Base-by-base conservation (phyloP, 2,888 invertebrate species). In the Ophion obscuratus region DNA sequence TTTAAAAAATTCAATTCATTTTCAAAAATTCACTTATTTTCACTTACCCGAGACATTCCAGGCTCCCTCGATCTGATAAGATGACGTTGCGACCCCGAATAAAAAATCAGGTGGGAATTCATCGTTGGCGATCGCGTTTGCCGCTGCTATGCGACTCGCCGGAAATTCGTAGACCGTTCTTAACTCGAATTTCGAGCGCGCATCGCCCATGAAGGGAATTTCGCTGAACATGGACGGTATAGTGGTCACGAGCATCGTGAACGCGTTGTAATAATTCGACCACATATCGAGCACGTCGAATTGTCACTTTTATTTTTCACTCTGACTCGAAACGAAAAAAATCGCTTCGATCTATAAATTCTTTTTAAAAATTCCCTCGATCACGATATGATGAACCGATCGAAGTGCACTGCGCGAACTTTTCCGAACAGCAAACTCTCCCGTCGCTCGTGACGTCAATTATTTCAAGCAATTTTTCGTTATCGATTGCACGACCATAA, bases 1-100 rank as follows among this genome's bases (percentile, higher is more conserved):
- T 53, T 53, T 53, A 17, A 53, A 53, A 53, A 14, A 53, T 17
- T 17, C 11, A 31, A 31, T 31, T 31, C 31, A 31, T 31, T 31
- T 31, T 31, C 9, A 36, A 57, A 61, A 31, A 2, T 9, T 17
- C 20, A 3, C 40, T 6, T 36, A 11, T 7, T 14, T 20, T 20
- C 61, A 44, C 24, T 57, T n/a, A 94, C 92, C 95, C 91, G 92
- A 90, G 57, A 75, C 88, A 89, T 95, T 94, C 95, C 95, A 95
- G 9, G 95, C 96, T 81, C 96, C 96, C 94, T 96, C 96, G 62
- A 96, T 95, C 94, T 96, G 96, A 88, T 94, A 95, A 70, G 96
- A 95, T 61, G 96, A 95, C 10, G 96, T 95, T 0, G 96, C 95
- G 4, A 95, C 95, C 24, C 96, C 96, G 90, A 96, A 96, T 40